Evolutionary conservation across 2,113 vertebrate genomes (phyloP).

Genomic region (Myiagra hebetior): DNA sequence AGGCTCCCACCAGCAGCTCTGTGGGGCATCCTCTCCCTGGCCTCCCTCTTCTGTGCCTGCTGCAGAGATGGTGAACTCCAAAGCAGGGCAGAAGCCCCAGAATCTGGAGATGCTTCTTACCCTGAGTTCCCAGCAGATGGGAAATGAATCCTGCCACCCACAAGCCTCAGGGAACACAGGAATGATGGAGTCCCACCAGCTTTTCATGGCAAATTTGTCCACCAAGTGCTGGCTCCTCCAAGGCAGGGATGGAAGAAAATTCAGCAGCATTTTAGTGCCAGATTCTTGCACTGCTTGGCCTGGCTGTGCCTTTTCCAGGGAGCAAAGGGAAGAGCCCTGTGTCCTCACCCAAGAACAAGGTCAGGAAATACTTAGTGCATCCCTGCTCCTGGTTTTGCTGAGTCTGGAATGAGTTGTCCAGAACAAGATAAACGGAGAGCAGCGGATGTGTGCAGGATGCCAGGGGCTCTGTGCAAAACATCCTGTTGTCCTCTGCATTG

Average conservation of each 20-base stretch:
- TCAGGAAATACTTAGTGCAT: conserved; percentile 10
- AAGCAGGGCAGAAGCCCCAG: neutral
- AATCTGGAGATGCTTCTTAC: neutral
- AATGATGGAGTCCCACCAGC: neutral
- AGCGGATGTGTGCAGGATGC: conserved; percentile 42
- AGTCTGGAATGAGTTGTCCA: neutral
- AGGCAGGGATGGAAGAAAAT: neutral
- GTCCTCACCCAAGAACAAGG: neutral
- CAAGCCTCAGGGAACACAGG: accelerated
- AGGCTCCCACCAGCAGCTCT: neutral
- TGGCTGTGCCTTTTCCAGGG: neutral
- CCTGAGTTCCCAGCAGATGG: neutral
- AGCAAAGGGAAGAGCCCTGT: neutral
- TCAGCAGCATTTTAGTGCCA: neutral
- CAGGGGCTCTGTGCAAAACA: conserved; percentile 1
- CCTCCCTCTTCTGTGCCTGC: neutral
- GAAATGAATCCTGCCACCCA: neutral
- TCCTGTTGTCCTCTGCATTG: conserved; percentile 14
- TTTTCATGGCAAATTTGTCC: neutral
- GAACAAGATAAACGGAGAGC: conserved; percentile 41
- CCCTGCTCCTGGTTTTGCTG: conserved; percentile 48
- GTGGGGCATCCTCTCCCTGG: neutral
- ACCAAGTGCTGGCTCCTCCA: neutral
- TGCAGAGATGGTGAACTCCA: neutral
- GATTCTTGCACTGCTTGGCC: neutral